Evolutionary conservation across 1,140 invertebrate species (phyloP), one percentile per base, ranked within the genome.

Genomic region (Papilio xuthus): DNA sequence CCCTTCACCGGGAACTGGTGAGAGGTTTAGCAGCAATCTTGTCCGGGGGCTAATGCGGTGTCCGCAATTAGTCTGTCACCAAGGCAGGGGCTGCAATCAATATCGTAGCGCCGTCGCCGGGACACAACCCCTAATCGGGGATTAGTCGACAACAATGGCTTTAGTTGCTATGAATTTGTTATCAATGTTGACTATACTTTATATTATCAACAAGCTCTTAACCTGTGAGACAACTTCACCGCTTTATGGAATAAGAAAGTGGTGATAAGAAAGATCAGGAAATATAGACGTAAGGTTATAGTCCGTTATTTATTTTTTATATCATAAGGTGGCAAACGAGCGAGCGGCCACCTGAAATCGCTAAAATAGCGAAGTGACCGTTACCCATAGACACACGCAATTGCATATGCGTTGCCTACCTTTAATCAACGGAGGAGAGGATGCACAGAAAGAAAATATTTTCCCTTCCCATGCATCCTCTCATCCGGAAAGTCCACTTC

Each of bases 31-130:
- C 4, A 77, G 80, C 81, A 50, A 47, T 23, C 41, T 41, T 67
- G 76, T 78, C 70, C 28, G 71, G 32, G 71, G 71, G 60, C 81
- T 82, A 80, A 85, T 79, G n/a, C 47, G 81, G 77, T 72, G 72
- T 20, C 60, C 80, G 76, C 82, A 81, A 85, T 85, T 84, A 79
- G 67, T 79, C 81, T 87, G 86, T 84, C 86, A 83, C 78, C 60
- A 75, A 79, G 70, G 32, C 78, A 74, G 18, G 76, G 63, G 42
- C 44, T 23, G 80, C 84, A 86, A 86, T 88, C 85, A 85, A 88
- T 86, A 84, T 83, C 78, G 70, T 37, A 41, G 67, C 32, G 20
- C 76, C 41, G n/a, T 56, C 50, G 69, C 32, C 78, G 42, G 53
- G 32, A 37, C 15, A 70, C 26, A 42, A 41, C 32, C 69, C 69